Evolutionary conservation across 2,888 invertebrate species (phyloP).

Genomic region (Trachelus stipa): DNA sequence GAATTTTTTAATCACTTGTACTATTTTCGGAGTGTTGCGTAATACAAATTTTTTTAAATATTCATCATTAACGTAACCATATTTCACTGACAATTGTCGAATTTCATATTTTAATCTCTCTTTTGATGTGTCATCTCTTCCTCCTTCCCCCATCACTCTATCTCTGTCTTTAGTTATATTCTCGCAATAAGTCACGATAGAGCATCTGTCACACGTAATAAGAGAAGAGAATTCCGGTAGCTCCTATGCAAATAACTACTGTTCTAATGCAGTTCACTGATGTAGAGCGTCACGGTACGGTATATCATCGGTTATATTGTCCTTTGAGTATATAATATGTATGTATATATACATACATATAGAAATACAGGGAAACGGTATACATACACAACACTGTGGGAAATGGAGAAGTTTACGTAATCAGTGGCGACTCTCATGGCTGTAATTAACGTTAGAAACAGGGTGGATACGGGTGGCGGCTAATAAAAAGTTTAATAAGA

Average conservation of each 20-base stretch:
- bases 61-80: background rate
- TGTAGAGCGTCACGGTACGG: background rate
- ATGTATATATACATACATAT: too few species aligned
- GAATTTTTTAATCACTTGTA: background rate
- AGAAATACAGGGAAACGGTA: background rate
- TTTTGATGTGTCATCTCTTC: background rate
- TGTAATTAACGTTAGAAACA: background rate
- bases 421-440: background rate
- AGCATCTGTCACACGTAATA: constrained; percentile 29
- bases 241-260: background rate
- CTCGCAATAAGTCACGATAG: constrained; percentile 40
- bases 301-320: background rate
- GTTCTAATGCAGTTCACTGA: background rate
- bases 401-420: background rate
- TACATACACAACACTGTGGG: background rate
- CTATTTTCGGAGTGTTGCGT: background rate
- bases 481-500: background rate
- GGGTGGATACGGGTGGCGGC: background rate
- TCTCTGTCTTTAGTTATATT: constrained; percentile 1
- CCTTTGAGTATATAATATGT: background rate
- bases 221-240: background rate
- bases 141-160: background rate
- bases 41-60: background rate
- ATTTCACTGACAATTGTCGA: constrained; percentile 34
- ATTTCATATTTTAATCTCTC: constrained; percentile 26